Evolutionary conservation across 2,797 vertebrate genomes (phyloP).

Genomic region (Tokudaia muenninki): DNA sequence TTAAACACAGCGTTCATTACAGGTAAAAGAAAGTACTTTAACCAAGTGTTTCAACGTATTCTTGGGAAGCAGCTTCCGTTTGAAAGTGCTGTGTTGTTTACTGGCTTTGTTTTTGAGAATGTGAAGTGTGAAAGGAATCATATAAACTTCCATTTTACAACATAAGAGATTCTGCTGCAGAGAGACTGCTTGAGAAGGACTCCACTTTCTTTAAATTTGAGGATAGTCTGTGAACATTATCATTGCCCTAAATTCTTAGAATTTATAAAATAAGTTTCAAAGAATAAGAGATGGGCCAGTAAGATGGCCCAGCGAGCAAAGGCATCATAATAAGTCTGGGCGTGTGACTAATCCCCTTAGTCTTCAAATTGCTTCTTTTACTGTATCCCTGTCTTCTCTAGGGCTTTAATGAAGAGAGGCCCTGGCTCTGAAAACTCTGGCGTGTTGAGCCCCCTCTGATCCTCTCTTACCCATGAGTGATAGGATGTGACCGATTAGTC

Average conservation of each 20-base stretch:
- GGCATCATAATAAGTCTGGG: neutral
- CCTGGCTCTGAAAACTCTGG: slow-evolving; percentile 9
- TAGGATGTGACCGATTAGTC: slow-evolving; percentile 14
- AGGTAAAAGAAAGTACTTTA: slow-evolving; percentile 28
- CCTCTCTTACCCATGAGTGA: neutral
- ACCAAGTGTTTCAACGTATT: neutral
- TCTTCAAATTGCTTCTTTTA: neutral
- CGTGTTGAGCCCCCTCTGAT: neutral
- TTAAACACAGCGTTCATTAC: neutral
- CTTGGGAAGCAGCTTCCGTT: slow-evolving; percentile 4
- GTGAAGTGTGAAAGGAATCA: neutral
- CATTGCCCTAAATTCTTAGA: neutral
- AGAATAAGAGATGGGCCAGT: neutral
- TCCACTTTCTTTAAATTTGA: neutral
- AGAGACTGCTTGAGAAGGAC: neutral
- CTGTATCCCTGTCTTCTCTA: neutral
- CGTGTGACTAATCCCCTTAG: neutral
- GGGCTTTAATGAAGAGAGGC: neutral
- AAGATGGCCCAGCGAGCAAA: neutral
- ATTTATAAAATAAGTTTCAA: slow-evolving; percentile 8
- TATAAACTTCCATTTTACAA: slow-evolving; percentile 29
- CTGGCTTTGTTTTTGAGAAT: neutral
- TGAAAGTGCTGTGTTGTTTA: neutral
- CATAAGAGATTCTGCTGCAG: neutral
- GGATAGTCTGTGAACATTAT: neutral